Conservation (phyloP, 1,140 invertebrate genomes). For the Monochamus saltuarius region DNA sequence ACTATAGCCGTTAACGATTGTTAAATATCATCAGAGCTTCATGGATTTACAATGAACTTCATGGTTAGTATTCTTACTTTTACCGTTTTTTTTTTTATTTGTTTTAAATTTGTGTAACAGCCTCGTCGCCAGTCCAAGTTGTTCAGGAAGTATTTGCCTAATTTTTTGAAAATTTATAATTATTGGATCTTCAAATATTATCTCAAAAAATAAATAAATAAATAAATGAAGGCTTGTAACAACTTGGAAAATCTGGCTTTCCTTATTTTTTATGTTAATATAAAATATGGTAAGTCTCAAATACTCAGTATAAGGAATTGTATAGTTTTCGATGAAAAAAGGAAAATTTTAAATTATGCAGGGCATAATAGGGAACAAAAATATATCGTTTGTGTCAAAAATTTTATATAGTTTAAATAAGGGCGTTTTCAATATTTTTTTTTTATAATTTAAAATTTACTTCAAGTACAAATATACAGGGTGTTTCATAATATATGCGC, state of each 20-base stretch:
- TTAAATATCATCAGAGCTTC: constrained; percentile 34
- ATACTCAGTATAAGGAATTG: too few species aligned
- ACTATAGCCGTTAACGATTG: constrained; percentile 48
- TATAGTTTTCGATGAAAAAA: too few species aligned
- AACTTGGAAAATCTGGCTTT: constrained; percentile 8
- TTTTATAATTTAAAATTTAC: too few species aligned
- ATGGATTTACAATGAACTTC: constrained; percentile 44
- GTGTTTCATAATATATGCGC: too few species aligned
- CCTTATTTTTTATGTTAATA: constrained; percentile 10
- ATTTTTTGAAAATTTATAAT: neutral
- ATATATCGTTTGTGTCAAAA: too few species aligned
- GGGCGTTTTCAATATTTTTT: too few species aligned
- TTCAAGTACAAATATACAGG: too few species aligned
- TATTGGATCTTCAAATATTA: too few species aligned
- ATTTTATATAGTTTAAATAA: too few species aligned
- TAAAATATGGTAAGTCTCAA: neutral
- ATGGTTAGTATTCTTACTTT: constrained; percentile 49
- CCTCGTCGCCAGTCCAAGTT: neutral
- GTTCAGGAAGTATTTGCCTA: constrained; percentile 10
- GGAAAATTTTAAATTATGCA: too few species aligned
- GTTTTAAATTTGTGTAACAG: neutral
- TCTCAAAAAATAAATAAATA: too few species aligned
- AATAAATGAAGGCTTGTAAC: constrained; percentile 31
- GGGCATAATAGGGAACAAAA: too few species aligned
- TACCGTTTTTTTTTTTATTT: constrained; percentile 10